Base-by-base conservation (phyloP, 2,888 invertebrate genomes). In the Ichneumoninae sp. region DNA sequence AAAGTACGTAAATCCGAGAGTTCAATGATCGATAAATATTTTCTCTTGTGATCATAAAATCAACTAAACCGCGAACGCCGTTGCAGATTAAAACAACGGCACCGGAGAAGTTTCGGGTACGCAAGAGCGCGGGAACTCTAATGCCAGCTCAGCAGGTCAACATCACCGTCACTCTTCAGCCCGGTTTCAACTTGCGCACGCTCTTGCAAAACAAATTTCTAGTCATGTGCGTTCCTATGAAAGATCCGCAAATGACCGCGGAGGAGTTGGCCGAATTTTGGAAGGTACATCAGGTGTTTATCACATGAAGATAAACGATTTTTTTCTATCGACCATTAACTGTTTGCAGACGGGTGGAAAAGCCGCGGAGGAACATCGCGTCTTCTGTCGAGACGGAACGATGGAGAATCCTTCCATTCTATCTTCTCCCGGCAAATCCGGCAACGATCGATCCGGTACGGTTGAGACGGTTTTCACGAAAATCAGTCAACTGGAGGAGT, bases 91-190 rank as follows among this genome's bases (percentile, higher is more conserved):
- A 99, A 94, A 99, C 99, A 16, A 99, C 99, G 3, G 97, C 98
- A 0, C 99, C 99, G 0, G 98, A 98, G 90, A 98, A 98, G 93
- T 99, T 98, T 94, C 95, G 98, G 44, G 99, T 99, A 1, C 95
- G 98, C 75, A 99, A 98, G 0, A 98, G 98, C 89, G 96, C 96
- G 6, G 98, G 98, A 0, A 94, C 96, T 6, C 92, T 99, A 74
- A 94, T 95, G 1, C 95, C 96, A 0, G 96, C 96, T 8, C 95
- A 95, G 3, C 94, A 95, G 0, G 95, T 96, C 54, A 95, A 95
- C 0, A 96, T 98, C 0, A 95, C 95, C 54, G 97, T 98, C 1
- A 96, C 96, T 4, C 95, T 98, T 0, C 96, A 97, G 89, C 95
- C 96, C 16, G 97, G 97, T 5, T 96, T 96, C 89, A 96, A 96